These are phyloP conservation scores for Kuschelorhynchus macadamiae DNA, from an alignment of 2,888 invertebrate genomes.

Conservation along the genomic window DNA sequence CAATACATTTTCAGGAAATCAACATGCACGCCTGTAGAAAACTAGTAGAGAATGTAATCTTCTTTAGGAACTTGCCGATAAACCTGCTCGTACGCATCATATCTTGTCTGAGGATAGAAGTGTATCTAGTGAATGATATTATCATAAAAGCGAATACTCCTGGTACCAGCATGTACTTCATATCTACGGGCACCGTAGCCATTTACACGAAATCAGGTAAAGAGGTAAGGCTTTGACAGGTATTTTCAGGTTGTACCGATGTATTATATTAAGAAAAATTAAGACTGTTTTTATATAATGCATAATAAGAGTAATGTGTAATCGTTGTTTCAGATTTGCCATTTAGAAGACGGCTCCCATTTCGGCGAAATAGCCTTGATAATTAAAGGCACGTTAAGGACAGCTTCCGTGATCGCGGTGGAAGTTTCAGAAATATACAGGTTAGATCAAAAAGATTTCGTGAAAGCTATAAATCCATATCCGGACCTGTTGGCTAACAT, in stretches of 20 bases:
- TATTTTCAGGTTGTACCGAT: too few species aligned
- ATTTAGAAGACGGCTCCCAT: slow-evolving; percentile 73
- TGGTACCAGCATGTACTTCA: slow-evolving; percentile 74
- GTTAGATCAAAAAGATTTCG: slow-evolving; percentile 66
- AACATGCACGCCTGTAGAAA: slow-evolving; percentile 71
- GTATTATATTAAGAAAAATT: slow-evolving; percentile 7
- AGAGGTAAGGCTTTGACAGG: slow-evolving; percentile 59
- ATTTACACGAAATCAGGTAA: slow-evolving; percentile 70
- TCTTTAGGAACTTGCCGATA: slow-evolving; percentile 71
- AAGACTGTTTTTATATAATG: background rate
- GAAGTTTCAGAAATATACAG: slow-evolving; percentile 68
- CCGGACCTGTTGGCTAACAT: slow-evolving; percentile 69
- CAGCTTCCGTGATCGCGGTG: slow-evolving; percentile 66
- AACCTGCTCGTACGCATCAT: slow-evolving; percentile 70
- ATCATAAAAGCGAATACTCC: slow-evolving; percentile 70
- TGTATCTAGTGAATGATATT: slow-evolving; percentile 72
- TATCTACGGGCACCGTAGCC: slow-evolving; percentile 72
- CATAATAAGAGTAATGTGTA: too few species aligned
- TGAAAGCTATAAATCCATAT: slow-evolving; percentile 67
- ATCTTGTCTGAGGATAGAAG: slow-evolving; percentile 69
- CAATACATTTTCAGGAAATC: slow-evolving; percentile 70
- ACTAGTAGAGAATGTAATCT: slow-evolving; percentile 72
- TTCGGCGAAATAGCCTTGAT: slow-evolving; percentile 71
- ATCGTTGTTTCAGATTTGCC: slow-evolving; percentile 69
- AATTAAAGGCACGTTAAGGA: slow-evolving; percentile 62